Conservation (phyloP, 2,113 vertebrate genomes). For the Rhinolophus ferrumequinum region DNA sequence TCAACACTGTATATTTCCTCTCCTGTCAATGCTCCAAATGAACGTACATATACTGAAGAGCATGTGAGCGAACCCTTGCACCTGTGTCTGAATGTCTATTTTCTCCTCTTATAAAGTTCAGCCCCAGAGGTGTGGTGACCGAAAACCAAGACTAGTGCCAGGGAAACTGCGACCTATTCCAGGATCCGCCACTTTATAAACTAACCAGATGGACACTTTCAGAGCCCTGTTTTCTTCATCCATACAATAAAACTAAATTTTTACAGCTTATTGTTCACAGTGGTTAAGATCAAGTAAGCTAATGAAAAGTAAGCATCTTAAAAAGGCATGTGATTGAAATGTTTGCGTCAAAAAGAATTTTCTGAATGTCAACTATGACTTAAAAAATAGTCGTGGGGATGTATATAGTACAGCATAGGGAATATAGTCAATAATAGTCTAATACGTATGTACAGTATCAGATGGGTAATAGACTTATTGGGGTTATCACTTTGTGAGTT, state of each 20-base stretch:
- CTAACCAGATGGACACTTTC: background rate
- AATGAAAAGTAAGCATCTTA: background rate
- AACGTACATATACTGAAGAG: background rate
- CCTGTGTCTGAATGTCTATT: background rate
- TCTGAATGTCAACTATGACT: too few species aligned
- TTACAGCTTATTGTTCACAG: background rate
- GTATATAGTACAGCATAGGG: too few species aligned
- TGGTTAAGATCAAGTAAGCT: background rate
- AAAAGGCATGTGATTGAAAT: background rate
- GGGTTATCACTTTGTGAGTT: too few species aligned
- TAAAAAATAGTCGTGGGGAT: too few species aligned
- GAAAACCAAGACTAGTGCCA: background rate
- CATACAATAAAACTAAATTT: conserved; percentile 39
- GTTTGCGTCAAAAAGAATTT: background rate
- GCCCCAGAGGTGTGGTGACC: background rate
- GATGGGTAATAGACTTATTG: too few species aligned
- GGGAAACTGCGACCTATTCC: background rate
- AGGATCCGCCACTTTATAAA: background rate
- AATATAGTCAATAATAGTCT: too few species aligned
- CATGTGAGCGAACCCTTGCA: background rate
- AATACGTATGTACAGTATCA: too few species aligned
- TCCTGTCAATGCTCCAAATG: background rate
- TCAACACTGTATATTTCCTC: background rate
- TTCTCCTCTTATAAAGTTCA: background rate
- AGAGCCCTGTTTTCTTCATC: background rate